Evolutionary conservation across 2,113 vertebrate genomes (phyloP), one percentile per base, ranked within the genome.

Genomic region (Hemibagrus wyckioides): DNA sequence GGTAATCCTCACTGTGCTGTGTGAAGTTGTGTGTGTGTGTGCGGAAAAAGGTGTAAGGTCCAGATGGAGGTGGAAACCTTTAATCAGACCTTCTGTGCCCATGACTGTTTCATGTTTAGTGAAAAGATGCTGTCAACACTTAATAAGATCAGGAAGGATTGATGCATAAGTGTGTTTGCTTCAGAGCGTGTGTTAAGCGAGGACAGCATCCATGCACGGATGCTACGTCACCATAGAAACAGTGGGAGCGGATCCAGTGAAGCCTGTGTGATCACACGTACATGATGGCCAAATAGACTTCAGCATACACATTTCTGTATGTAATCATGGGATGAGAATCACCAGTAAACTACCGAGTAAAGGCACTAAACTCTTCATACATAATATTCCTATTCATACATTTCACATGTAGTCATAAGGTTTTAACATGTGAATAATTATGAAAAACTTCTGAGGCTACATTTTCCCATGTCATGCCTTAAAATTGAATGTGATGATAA

Each of bases 151-250:
- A 39, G 85, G 33, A 79, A 57, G 61, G 44, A 54, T 39, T 79
- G 56, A 83, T 84, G 67, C 33, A 36, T 75, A 83, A 52, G 44
- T 52, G 15, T 83, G 61, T 50, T 44, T 4, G 2, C 50, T 85
- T 56, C 41, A 56, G 5, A 89, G 79, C 89, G 83, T 57, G 81
- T 86, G 28, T 88, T 80, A 87, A 82, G 81, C 88, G 76, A 91
- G 88, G 89, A 87, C 88, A 92, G 83, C 87, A 56, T 33, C 91
- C 89, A 84, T 76, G 77, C 88, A 88, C n/a, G 82, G 87, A n/a
- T n/a, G n/a, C 57, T 63, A 88, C 21, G 90, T 93, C 92, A 82
- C 92, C 90, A 92, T 93, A 87, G 93, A 92, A 94, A 93, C 94
- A 79, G 89, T 83, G 14, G 59, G 48, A 80, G 77, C 88, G 75